Evolutionary conservation across 1,140 invertebrate genomes (phyloP), one percentile per base, ranked within the genome.

Genomic region (Zaprionus ornatus): DNA sequence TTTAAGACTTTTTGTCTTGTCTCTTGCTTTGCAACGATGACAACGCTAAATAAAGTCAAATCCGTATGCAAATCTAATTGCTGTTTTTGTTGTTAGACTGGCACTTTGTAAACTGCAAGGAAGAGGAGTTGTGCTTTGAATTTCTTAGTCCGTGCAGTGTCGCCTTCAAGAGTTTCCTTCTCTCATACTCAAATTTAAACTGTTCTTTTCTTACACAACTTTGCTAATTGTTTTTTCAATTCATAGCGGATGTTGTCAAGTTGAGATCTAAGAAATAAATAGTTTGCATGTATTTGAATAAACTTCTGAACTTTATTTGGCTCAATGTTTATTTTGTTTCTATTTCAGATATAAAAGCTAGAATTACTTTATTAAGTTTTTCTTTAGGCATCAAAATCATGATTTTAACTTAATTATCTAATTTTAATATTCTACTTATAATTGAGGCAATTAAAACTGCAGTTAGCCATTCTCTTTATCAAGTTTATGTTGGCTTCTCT

Each of bases 51-150:
- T 55, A 55, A 55, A 25, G 25, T 17, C n/a, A 55, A 55, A 27
- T 55, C 52, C 7, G 15, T 27, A 55, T 55, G 52, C 25, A 55
- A 55, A 55, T 55, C 21, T 55, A 25, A 55, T 55, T 55, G 52
- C 23, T 29, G 6, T 21, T 23, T 1, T 29, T 55, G 52, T 55
- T 17, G 40, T 5, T 27, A 54, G 21, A 6, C 23, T 5, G 7
- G 10, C 9, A 50, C 45, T 23, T 50, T 50, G 45, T 23, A 13
- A 21, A 50, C 19, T 50, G 45, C 3, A 19, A 19, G 3, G 1
- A n/a, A 15, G 15, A n/a, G 23, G 12, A 15, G 50, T 54, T 54
- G 48, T 3, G 13, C 10, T 52, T 21, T 52, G 21, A 52, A 25
- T 52, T 23, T 52, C 48, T 21, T 52, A 23, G 12, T 23, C 35